Base-by-base conservation (phyloP, 30 jellyfish, hydroid and myxozoan species). In the Chrysaora quinquecirrha region DNA sequence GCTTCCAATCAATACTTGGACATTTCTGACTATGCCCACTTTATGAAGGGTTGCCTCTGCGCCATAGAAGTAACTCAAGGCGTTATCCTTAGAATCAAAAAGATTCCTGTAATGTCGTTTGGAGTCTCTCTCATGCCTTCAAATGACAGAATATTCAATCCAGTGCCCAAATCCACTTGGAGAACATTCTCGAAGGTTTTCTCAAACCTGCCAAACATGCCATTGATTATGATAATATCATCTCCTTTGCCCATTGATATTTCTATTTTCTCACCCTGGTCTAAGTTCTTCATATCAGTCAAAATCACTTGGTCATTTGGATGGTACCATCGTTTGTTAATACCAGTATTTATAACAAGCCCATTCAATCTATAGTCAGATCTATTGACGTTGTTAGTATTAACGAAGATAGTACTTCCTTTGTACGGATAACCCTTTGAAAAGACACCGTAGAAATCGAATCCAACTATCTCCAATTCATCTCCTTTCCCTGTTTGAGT, bases 191-290 rank as follows among this genome's bases (percentile, higher is more conserved):
- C 78, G 35, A 82, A 66, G 7, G 32, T 63, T n/a, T 82, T 70
- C 20, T 19, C 30, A 24, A 82, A 70, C 48, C 12, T 38, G 10
- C 92, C 92, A 28, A 82, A 69, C 85, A 82, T 70, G 2, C 92
- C 92, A 31, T 69, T 82, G 25, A 82, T 82, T 1, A 68, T 71
- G 23, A 82, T 48, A 24, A 69, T 64, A 30, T 82, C 92, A 63
- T 82, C 92, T n/a, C 92, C 92, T 43, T 82, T 82, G 28, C 85
- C 92, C 80, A 70, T 68, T 79, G 10, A 19, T 1, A 58, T 85
- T 54, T 82, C 80, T 74, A 82, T 70, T 30, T 16, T 54, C 74
- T 82, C 92, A 3, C 92, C 92, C 54, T 34, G 78, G 20, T 82
- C 92, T 58, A 82, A 56, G 73, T 82, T 82, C 22, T 34, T 27